Conservation (phyloP, 2,888 invertebrate species). For the Pammene aurita region DNA sequence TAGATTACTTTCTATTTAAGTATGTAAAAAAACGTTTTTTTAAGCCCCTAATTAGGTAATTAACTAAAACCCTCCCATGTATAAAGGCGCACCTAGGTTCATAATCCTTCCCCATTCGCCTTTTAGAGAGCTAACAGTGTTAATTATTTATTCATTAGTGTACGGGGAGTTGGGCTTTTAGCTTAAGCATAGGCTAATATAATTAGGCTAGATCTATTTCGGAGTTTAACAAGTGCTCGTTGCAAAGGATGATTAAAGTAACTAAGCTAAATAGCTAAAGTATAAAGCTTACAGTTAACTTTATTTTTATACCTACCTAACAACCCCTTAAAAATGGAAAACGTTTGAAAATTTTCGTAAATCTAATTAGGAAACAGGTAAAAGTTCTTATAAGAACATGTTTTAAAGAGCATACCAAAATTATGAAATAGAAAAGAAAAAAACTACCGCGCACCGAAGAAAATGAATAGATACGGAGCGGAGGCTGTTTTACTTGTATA, state of each 20-base stretch:
- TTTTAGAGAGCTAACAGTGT: slow-evolving; percentile 19
- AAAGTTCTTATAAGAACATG: slow-evolving; percentile 12
- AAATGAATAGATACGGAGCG: slow-evolving; percentile 45
- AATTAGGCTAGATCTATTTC: slow-evolving; percentile 27
- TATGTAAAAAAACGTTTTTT: background rate
- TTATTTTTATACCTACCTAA: background rate
- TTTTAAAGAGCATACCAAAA: background rate
- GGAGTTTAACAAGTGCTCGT: background rate
- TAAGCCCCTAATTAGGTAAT: no score
- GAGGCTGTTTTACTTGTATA: slow-evolving; percentile 59
- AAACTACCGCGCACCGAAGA: slow-evolving; percentile 41
- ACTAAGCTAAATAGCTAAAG: background rate
- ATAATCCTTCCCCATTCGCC: slow-evolving; percentile 10
- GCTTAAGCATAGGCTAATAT: slow-evolving; percentile 28
- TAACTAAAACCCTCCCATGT: background rate
- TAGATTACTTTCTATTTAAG: background rate
- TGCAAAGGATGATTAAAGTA: background rate
- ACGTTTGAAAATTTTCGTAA: background rate
- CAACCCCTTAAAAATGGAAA: background rate
- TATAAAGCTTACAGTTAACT: no score
- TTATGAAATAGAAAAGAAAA: background rate
- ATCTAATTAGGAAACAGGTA: background rate
- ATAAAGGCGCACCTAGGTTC: background rate
- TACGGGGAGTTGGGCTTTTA: slow-evolving; percentile 24
- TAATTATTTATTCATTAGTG: slow-evolving; percentile 27